Conservation (phyloP, 1,140 invertebrate species). For the Zaprionus inermis region DNA sequence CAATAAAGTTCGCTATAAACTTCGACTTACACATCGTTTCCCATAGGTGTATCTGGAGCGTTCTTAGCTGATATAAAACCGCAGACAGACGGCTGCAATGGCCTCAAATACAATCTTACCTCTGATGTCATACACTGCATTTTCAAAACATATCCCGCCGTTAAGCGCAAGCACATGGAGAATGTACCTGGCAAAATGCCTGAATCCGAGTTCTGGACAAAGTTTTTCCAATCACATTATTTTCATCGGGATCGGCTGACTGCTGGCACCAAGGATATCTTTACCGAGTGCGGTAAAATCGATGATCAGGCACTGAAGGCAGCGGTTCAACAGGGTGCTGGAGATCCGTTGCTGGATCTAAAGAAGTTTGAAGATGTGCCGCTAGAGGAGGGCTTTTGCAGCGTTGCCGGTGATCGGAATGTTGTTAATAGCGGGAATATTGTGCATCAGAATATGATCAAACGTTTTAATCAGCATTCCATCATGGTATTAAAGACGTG, state of each 20-base stretch:
- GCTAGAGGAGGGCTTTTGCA: slow-evolving; percentile 89
- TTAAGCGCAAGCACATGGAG: slow-evolving; percentile 98
- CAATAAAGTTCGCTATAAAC: neutral
- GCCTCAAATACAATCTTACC: slow-evolving; percentile 98
- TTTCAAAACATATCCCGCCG: slow-evolving; percentile 99
- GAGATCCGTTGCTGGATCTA: slow-evolving; percentile 92
- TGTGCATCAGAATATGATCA: slow-evolving; percentile 96
- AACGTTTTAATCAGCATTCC: slow-evolving; percentile 98
- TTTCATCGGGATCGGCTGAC: slow-evolving; percentile 97
- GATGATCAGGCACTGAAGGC: slow-evolving; percentile 95
- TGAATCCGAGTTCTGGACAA: slow-evolving; percentile 99
- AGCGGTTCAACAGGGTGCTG: slow-evolving; percentile 91
- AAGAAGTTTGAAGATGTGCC: slow-evolving; percentile 91
- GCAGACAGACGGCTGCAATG: slow-evolving; percentile 98
- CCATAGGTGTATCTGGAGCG: slow-evolving; percentile 91
- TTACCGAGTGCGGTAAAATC: slow-evolving; percentile 98
- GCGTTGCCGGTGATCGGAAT: slow-evolving; percentile 86
- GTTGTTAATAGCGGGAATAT: slow-evolving; percentile 88
- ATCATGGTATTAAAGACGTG: slow-evolving; percentile 97
- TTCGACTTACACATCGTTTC: neutral
- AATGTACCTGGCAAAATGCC: slow-evolving; percentile 97
- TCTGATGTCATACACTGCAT: slow-evolving; percentile 98
- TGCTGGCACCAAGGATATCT: slow-evolving; percentile 95
- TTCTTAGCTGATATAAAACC: slow-evolving; percentile 98
- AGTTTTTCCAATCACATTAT: slow-evolving; percentile 99